Conservation (phyloP, 2,888 invertebrate species). For the Tetranychus truncatus region DNA sequence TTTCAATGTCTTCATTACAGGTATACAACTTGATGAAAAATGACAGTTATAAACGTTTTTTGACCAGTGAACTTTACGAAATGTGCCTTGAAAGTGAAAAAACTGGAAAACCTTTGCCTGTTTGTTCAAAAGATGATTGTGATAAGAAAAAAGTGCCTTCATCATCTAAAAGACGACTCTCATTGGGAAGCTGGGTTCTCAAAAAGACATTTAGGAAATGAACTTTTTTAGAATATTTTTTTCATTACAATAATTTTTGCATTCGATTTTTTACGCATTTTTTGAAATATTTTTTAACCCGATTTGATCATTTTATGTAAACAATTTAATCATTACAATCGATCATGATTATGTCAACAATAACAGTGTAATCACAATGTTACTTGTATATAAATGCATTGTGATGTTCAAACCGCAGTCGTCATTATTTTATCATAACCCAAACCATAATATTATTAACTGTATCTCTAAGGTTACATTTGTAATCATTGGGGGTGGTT, state of each 20-base stretch:
- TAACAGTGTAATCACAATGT: too few species aligned
- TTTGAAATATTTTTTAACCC: too few species aligned
- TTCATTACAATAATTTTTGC: background rate
- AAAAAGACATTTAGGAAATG: background rate
- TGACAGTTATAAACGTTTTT: conserved; percentile 11
- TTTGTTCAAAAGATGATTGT: conserved; percentile 1
- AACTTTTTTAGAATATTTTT: background rate
- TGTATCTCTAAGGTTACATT: too few species aligned
- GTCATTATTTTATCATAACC: too few species aligned
- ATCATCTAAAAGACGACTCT: conserved; percentile 9
- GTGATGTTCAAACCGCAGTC: too few species aligned
- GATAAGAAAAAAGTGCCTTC: conserved; percentile 7
- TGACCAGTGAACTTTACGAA: background rate
- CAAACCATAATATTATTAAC: too few species aligned
- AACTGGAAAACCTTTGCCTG: conserved; percentile 7
- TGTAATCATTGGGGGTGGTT: too few species aligned
- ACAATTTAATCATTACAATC: too few species aligned
- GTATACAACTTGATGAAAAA: conserved; percentile 8
- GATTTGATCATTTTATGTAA: too few species aligned
- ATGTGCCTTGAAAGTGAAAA: conserved; percentile 9
- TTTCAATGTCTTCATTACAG: background rate
- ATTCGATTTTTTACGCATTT: too few species aligned
- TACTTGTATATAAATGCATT: too few species aligned
- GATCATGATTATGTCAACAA: too few species aligned
- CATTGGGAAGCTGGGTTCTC: conserved; percentile 1